Base-by-base conservation (phyloP, 2,888 invertebrate genomes). In the Automeris io region DNA sequence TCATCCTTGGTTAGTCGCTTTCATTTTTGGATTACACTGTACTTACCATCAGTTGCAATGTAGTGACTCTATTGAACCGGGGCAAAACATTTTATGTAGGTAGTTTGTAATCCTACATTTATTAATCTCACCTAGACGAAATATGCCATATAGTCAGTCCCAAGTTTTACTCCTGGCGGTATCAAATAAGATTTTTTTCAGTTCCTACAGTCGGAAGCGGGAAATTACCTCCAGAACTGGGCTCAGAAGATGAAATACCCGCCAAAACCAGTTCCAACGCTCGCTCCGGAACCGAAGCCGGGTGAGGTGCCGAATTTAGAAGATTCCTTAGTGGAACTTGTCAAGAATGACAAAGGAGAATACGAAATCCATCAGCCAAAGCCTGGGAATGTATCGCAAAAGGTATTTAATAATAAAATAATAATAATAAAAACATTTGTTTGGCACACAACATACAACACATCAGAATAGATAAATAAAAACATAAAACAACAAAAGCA, bases 161-260 rank as follows among this genome's bases (percentile, higher is more conserved):
- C 5, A 8, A 25, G 12, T 9, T 5, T 11, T 2, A n/a, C n/a
- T n/a, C 2, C 25, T 2, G 2, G 8, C 16, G 7, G 9, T 24
- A 13, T 26, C 18, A 11, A 29, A 12, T 33, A 9, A 33, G 8
- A 12, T n/a, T 18, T 11, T 34, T 4, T 31, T 33, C 67, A 88
- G 88, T 69, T 72, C 43, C 68, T 80, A 1, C 72, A 86, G 45
- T 69, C 85, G 1, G 86, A 88, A 6, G 87, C 85, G 0, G 80
- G 88, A 0, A 78, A 87, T 23, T 92, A 90, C 78, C 71, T 92
- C 6, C 81, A 89, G 41, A 79, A 68, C 29, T 92, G 92, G 92
- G 90, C 90, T 0, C 78, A 89, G 41, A 87, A 86, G 46, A 86
- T 90, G 80, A 82, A 72, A 41, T 52, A 59, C 2, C 77, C 79